Base-by-base conservation (phyloP, 2,888 invertebrate species). In the Endotricha flammealis region DNA sequence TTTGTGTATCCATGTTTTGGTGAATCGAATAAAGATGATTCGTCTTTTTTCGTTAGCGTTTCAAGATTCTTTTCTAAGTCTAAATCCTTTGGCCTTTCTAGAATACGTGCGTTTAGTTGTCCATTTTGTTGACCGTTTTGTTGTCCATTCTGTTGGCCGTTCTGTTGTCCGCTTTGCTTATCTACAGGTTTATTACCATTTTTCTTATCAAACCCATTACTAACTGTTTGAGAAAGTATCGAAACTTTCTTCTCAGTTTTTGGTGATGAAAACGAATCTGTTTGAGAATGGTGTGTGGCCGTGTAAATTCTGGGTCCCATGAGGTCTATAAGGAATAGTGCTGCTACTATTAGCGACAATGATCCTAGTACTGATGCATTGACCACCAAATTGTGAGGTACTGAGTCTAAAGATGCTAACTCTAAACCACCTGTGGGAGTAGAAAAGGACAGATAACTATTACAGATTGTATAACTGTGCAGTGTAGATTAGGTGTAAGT, bases 291-390 rank as follows among this genome's bases (percentile, higher is more conserved):
- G 12, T 70, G 68, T n/a, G 81, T 70, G 33, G 76, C 64, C 1
- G 75, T 83, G 54, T 87, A 88, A 36, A 71, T 59, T 28, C 87
- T 57, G 1, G 90, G 90, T 0, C 89, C 90, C 62, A 89, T 89
- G 38, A 93, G 80, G 65, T 93, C 93, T 17, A 91, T 64, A 14
- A 93, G 87, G 73, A 93, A 93, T 1, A 92, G 73, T 0, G 90
- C 88, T 0, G 91, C 93, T 1, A 91, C 92, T 1, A 91, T 52
- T 12, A 93, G 75, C 1, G 92, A 90, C 8, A 93, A 71, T 1
- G 89, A 85, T 2, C 93, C 93, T 10, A 93, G 85, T 8, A 93
- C 89, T 0, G 92, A 90, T 0, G 92, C 92, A 67, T 93, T 93
- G 54, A 91, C 92, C 13, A 92, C 74, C 50, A 93, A 73, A 38